Conservation (phyloP, 1,140 invertebrate genomes). For the Gyrodactylus bullatarudis region DNA sequence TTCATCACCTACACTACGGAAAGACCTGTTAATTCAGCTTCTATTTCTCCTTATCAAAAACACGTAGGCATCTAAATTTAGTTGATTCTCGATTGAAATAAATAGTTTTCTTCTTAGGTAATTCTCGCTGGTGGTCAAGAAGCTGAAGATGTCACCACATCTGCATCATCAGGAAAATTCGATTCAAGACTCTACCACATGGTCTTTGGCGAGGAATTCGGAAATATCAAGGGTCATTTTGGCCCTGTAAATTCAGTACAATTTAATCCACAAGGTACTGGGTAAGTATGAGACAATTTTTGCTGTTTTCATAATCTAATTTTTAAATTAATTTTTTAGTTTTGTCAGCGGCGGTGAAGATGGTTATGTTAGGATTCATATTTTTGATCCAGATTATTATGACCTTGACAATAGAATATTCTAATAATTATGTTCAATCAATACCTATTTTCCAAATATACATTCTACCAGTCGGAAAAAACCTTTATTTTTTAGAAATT, state of each 20-base stretch:
- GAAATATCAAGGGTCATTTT: slow-evolving; percentile 84
- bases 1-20: slow-evolving; percentile 83
- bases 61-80: slow-evolving; percentile 44
- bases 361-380: slow-evolving; percentile 1
- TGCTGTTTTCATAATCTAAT: neutral
- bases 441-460: too few species aligned
- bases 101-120: slow-evolving; percentile 16
- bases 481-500: too few species aligned
- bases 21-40: slow-evolving; percentile 69
- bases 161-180: slow-evolving; percentile 76
- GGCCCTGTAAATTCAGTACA: slow-evolving; percentile 92
- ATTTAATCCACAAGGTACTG: slow-evolving; percentile 70
- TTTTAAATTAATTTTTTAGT: neutral
- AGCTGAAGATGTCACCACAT: slow-evolving; percentile 92
- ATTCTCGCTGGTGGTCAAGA: slow-evolving; percentile 83
- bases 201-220: slow-evolving; percentile 98
- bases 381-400: slow-evolving; percentile 5
- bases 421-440: too few species aligned
- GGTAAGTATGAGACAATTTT: neutral
- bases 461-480: too few species aligned
- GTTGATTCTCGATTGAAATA: neutral
- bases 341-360: slow-evolving; percentile 4
- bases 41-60: slow-evolving; percentile 60
- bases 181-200: slow-evolving; percentile 88
- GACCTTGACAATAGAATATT: neutral